These are phyloP conservation scores for Gasterosteus nipponicus DNA, from an alignment of 2,113 vertebrate species.

Conservation along the genomic window DNA sequence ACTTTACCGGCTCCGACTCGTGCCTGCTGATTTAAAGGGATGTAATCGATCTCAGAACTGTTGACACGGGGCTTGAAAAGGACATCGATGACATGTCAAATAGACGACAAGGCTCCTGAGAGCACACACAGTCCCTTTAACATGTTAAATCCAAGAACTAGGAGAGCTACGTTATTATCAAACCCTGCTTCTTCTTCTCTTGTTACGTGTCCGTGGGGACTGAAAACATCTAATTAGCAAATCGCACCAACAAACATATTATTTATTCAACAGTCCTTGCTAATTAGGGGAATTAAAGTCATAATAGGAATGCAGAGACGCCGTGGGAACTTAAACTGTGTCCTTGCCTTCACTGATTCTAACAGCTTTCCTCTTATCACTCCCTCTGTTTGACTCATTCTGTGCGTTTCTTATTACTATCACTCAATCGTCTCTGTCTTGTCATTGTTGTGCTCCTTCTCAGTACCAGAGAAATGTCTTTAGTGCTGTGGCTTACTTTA, in stretches of 20 bases:
- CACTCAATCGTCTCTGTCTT: not conserved
- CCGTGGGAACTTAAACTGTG: constrained; percentile 39
- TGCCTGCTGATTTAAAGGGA: constrained; percentile 26
- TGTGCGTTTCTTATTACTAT: not conserved
- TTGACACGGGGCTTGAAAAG: constrained; percentile 14
- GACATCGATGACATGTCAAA: constrained; percentile 39
- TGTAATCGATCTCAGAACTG: constrained; percentile 32
- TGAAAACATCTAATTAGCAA: constrained; percentile 63
- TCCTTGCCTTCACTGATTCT: constrained; percentile 33
- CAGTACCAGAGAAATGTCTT: not conserved
- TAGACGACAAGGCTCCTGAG: constrained; percentile 14
- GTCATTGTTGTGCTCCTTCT: not conserved
- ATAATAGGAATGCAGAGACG: constrained; percentile 49
- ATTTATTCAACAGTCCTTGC: constrained; percentile 66
- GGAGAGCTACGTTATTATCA: constrained; percentile 35
- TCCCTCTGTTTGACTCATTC: not conserved
- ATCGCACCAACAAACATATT: constrained; percentile 59
- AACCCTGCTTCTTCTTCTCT: constrained; percentile 44
- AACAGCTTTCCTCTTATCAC: constrained; percentile 12
- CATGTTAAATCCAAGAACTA: constrained; percentile 48
- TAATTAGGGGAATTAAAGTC: constrained; percentile 67
- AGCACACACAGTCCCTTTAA: constrained; percentile 35
- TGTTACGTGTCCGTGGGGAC: constrained; percentile 53
- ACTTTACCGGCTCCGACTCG: not conserved
- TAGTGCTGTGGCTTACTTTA: not conserved